Base-by-base conservation (phyloP, 2,113 vertebrate genomes). In the Neodon shergylaensis region DNA sequence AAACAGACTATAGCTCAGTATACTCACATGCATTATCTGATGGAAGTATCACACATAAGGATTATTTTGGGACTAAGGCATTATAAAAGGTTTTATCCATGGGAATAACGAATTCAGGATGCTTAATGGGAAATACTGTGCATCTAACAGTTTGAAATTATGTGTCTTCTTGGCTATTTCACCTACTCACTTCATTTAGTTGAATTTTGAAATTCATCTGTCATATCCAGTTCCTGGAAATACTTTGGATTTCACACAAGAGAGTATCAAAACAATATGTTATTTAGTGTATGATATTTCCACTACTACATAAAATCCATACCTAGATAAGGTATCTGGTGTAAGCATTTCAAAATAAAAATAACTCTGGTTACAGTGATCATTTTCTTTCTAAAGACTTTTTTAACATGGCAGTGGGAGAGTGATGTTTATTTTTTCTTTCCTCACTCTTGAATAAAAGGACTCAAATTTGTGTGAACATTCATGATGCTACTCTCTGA, bases 171-270 rank as follows among this genome's bases (percentile, higher is more conserved):
- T 86, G 12, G 33, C 33, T 95, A 22, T 47, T 94, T 90, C 33
- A 44, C 2, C 8, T 85, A 47, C 19, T 65, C 10, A 13, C 19
- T 54, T 82, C 21, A n/a, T 58, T 82, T 82, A 24, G n/a, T 58
- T 44, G 10, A 54, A 54, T 81, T 13, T 65, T 93, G 22, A 44
- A 31, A 33, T 12, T 94, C 5, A 39, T 63, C 68, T 47, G 8
- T 73, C 39, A 88, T 77, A 91, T 82, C 3, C 54, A 68, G 3
- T 47, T 77, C 5, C 39, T 92, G 36, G 39, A 24, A 87, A 84
- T n/a, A 76, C 52, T 88, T 84, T 92, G 47, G 36, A 86, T 63
- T 83, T 79, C 28, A 61, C 33, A 91, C 9, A 84, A 94, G 95
- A 78, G 36, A 17, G 36, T 61, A 39, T 91, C 19, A 82, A 93